These are phyloP conservation scores for Megalops atlanticus DNA, from an alignment of 2,113 vertebrate species.

Conservation along the genomic window DNA sequence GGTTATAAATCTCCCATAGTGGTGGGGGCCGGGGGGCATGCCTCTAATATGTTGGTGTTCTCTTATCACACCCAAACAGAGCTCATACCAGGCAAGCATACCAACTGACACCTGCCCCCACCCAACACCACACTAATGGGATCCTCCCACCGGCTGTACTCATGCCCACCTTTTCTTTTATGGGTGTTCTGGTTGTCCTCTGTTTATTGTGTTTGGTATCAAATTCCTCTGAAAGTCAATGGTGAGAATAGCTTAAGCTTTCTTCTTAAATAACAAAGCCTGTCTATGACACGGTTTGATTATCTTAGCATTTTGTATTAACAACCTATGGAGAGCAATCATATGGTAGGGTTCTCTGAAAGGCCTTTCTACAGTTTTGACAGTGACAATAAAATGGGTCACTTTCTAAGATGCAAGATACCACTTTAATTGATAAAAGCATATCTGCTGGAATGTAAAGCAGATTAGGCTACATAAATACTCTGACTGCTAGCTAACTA, in stretches of 20 bases:
- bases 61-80: conserved; percentile 12
- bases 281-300: too few relatives aligned
- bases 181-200: neutral
- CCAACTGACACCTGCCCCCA: neutral
- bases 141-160: neutral
- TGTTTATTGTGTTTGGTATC: neutral
- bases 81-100: neutral
- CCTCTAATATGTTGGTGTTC: neutral
- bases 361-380: too few relatives aligned
- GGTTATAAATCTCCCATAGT: neutral
- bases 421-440: neutral
- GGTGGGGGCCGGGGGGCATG: neutral
- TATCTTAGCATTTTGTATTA: too few relatives aligned
- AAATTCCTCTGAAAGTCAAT: neutral
- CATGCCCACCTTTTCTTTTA: neutral
- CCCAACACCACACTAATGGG: neutral
- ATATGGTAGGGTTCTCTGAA: too few relatives aligned
- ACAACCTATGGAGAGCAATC: too few relatives aligned
- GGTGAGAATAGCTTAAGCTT: neutral
- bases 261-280: neutral
- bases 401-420: neutral
- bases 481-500: neutral
- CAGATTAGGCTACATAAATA: neutral
- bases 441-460: neutral
- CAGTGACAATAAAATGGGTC: neutral